Conservation (phyloP, 2,888 invertebrate genomes). For the Microdon myrmicae region DNA sequence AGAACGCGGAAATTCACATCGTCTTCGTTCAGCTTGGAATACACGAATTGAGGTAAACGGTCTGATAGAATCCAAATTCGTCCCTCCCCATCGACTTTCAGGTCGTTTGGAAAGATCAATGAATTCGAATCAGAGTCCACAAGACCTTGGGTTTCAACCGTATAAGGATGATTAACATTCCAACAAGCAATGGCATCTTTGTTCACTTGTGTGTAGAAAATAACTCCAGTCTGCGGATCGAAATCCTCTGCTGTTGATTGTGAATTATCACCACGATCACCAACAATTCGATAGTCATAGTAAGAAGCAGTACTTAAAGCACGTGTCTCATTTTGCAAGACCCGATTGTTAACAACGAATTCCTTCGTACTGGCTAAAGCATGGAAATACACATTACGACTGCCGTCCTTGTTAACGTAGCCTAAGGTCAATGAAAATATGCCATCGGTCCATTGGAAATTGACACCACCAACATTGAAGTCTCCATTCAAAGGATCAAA, state of each 20-base stretch:
- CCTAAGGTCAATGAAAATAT: slow-evolving; percentile 80
- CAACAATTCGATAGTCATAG: slow-evolving; percentile 77
- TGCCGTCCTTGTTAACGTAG: slow-evolving; percentile 70
- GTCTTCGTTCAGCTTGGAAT: slow-evolving; percentile 73
- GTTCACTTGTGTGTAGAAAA: slow-evolving; percentile 84
- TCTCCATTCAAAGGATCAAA: slow-evolving; percentile 83
- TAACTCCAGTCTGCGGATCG: slow-evolving; percentile 74
- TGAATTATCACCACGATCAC: slow-evolving; percentile 76
- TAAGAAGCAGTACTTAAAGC: slow-evolving; percentile 76
- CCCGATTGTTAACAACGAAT: slow-evolving; percentile 79
- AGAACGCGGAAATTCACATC: slow-evolving; percentile 74
- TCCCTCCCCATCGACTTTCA: slow-evolving; percentile 75
- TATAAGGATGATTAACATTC: slow-evolving; percentile 76
- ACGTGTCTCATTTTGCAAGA: slow-evolving; percentile 78
- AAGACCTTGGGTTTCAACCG: slow-evolving; percentile 74
- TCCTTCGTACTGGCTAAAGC: slow-evolving; percentile 83
- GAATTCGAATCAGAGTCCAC: slow-evolving; percentile 76
- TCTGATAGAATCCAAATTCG: slow-evolving; percentile 82
- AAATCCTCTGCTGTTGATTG: slow-evolving; percentile 81
- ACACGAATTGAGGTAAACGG: slow-evolving; percentile 78
- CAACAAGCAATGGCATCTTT: slow-evolving; percentile 84
- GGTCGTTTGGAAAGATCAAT: slow-evolving; percentile 81
- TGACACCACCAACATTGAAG: slow-evolving; percentile 79
- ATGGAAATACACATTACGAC: slow-evolving; percentile 83
- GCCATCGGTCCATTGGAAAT: slow-evolving; percentile 89